phyloP scores from a whole-genome alignment of 2,888 invertebrate species.

The Leptarthrus brevirostris region DNA sequence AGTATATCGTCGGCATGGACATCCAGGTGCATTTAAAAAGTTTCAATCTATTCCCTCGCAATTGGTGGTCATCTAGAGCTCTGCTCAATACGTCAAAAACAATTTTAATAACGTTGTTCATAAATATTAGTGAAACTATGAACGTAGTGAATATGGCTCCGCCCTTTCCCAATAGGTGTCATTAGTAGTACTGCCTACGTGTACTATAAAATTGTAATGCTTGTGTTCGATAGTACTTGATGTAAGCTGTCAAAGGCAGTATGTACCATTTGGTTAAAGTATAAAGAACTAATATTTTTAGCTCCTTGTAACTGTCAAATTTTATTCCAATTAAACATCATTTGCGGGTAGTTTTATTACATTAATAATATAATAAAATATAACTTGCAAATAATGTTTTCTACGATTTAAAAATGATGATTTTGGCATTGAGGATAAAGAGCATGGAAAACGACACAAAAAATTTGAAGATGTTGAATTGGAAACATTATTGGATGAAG shows the following conservation, averaged over 20 bases:
- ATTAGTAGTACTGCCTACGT: too few relatives aligned
- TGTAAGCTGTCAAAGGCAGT: not conserved
- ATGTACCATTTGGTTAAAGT: not conserved
- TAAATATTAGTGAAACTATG: too few relatives aligned
- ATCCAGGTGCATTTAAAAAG: too few relatives aligned
- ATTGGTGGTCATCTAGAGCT: too few relatives aligned
- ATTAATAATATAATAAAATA: not conserved
- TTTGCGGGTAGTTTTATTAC: not conserved
- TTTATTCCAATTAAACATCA: not conserved
- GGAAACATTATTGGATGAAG: constrained; percentile 27
- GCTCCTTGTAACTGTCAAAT: not conserved
- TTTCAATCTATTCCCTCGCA: too few relatives aligned
- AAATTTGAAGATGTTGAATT: constrained; percentile 41
- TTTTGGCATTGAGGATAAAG: constrained; percentile 32
- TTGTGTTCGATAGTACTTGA: not conserved
- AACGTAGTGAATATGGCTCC: too few relatives aligned
- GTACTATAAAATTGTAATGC: not conserved
- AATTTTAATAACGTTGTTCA: too few relatives aligned
- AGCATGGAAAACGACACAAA: constrained; percentile 30
- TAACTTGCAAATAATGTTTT: constrained; percentile 19
- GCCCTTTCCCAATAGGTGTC: too few relatives aligned
- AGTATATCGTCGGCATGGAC: too few relatives aligned
- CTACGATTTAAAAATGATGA: constrained; percentile 19
- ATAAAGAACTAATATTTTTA: not conserved
- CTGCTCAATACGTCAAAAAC: too few relatives aligned